Evolutionary conservation across 2,113 vertebrate species (phyloP).

Genomic region (Gorilla gorilla): DNA sequence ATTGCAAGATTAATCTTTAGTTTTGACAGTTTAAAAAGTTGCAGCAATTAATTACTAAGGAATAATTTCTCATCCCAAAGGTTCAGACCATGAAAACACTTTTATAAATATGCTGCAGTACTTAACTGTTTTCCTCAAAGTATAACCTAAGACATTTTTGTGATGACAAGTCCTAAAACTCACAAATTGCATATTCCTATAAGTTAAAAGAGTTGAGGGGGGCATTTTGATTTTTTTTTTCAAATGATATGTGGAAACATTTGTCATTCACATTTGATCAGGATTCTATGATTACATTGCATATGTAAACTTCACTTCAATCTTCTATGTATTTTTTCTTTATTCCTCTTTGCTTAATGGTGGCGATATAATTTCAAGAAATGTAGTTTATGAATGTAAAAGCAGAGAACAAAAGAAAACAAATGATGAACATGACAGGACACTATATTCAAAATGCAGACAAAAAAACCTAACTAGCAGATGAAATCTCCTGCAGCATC

Average conservation of each 20-base stretch:
- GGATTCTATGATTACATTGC: conserved; percentile 20
- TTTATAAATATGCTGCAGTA: conserved; percentile 60
- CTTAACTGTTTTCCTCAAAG: conserved; percentile 60
- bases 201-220: conserved; percentile 26
- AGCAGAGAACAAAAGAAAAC: conserved; percentile 70
- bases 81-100: conserved; percentile 56
- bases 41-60: conserved; percentile 74
- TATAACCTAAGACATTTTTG: conserved; percentile 57
- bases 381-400: conserved; percentile 68
- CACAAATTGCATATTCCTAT: conserved; percentile 27
- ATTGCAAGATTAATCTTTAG: conserved; percentile 59
- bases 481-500: conserved; percentile 76
- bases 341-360: conserved; percentile 65
- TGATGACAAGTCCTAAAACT: conserved; percentile 52
- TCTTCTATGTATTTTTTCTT: not conserved
- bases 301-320: conserved; percentile 25
- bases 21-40: conserved; percentile 73
- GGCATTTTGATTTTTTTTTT: not conserved
- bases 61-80: conserved; percentile 49
- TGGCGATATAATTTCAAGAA: conserved; percentile 72
- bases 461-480: conserved; percentile 67
- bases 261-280: conserved; percentile 36
- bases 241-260: not conserved
- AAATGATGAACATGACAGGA: conserved; percentile 45
- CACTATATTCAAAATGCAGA: conserved; percentile 60